Base-by-base conservation (phyloP, 1,140 invertebrate genomes). In the Chrysoperla carnea region DNA sequence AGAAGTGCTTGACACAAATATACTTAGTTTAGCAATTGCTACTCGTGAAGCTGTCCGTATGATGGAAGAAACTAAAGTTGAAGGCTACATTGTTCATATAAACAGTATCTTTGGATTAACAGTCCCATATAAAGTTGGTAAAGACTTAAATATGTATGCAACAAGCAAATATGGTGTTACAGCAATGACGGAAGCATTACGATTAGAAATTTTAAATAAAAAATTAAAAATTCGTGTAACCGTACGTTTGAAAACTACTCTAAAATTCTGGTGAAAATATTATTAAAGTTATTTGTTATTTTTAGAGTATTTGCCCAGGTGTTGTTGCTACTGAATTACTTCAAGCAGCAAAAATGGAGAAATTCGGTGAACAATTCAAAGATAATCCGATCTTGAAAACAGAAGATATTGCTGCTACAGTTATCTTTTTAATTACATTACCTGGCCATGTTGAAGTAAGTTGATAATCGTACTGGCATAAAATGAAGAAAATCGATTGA, bases 31-130 rank as follows among this genome's bases (percentile, higher is more conserved):
- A 0, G 62, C 69, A 8, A 64, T 74, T 43, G 78, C 78, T 46
- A 72, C 76, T 0, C 64, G 72, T 17, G 70, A 75, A 46, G 68
- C 72, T 1, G 58, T 82, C 8, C 65, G 68, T 9, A 73, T 70
- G 0, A 84, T 86, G 79, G 66, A 55, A 28, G 66, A 70, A 47
- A 62, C 68, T 1, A 62, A 61, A 0, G 61, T 73, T 6, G 59
- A 72, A 44, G 81, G 81, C 0, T 77, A 83, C 42, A 71, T 84
- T 27, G 63, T 84, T 33, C 71, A 79, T 38, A 64, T 85, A 4
- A 80, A 76, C 57, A 81, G 69, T 48, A 44, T 71, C 36, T 58
- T 57, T 0, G 70, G 69, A 0, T 69, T 71, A 46, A 57, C 54
- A 15, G 53, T 69, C 1, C 44, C 57, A 0, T 23, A 23, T 23